phyloP scores from a whole-genome alignment of 2,113 vertebrate genomes.

The Corydoras maculifer region DNA sequence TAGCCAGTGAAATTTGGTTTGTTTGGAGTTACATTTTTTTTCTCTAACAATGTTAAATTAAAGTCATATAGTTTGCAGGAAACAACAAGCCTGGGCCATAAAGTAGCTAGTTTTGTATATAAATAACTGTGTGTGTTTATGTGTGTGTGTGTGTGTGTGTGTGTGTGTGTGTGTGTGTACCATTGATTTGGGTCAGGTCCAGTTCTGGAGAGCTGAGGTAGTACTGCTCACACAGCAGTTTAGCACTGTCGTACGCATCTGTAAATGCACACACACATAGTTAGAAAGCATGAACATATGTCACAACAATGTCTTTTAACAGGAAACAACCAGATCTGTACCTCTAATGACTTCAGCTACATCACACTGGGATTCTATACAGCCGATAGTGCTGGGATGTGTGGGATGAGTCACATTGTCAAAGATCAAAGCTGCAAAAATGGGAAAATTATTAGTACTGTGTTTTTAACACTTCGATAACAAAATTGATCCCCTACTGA shows the following conservation, averaged over 20 bases:
- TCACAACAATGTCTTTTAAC: background rate
- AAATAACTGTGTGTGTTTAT: too few species aligned
- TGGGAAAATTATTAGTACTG: constrained; percentile 3
- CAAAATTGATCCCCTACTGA: background rate
- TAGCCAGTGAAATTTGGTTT: too few species aligned
- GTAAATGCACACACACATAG: constrained; percentile 2
- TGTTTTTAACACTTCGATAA: background rate
- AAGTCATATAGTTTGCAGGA: too few species aligned
- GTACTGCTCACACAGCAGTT: constrained; percentile 81
- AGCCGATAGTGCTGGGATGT: constrained; percentile 79
- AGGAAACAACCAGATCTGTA: constrained; percentile 34
- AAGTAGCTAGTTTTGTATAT: too few species aligned
- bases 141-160: background rate
- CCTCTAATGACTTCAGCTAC: constrained; percentile 76
- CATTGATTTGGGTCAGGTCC: constrained; percentile 73
- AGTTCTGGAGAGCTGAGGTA: constrained; percentile 78
- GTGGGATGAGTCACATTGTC: constrained; percentile 73
- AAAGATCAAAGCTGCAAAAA: constrained; percentile 70
- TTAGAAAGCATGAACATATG: background rate
- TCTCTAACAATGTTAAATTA: too few species aligned
- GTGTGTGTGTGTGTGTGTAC: constrained; percentile 46
- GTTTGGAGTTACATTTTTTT: too few species aligned
- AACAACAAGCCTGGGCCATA: too few species aligned
- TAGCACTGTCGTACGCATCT: constrained; percentile 84
- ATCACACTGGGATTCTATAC: constrained; percentile 76